These are phyloP conservation scores for Chlorops oryzae DNA, from an alignment of 1,140 invertebrate species.

Conservation along the genomic window DNA sequence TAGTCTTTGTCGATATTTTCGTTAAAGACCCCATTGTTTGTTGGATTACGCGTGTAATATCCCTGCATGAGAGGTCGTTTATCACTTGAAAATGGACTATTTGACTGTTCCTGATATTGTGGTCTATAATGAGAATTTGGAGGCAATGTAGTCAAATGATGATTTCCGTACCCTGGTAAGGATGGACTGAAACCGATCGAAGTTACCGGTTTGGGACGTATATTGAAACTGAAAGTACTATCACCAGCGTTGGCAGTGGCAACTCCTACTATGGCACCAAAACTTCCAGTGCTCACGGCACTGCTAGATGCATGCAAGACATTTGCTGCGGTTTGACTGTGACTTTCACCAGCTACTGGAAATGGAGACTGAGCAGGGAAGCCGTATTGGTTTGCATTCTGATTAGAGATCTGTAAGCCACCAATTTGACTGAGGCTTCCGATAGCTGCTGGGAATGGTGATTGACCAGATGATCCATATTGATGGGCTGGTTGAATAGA, in stretches of 20 bases:
- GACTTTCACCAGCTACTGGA: constrained; percentile 10
- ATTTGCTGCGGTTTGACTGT: constrained; percentile 12
- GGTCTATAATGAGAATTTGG: not conserved
- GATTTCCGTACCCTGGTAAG: not conserved
- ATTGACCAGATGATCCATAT: constrained; percentile 10
- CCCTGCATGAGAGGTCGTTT: not conserved
- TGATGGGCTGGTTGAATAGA: not conserved
- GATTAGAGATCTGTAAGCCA: not conserved
- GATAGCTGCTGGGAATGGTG: constrained; percentile 11
- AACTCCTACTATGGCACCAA: constrained; percentile 34
- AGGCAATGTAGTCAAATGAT: not conserved
- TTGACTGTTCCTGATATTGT: not conserved
- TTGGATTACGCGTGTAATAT: constrained; percentile 4
- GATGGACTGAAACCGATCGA: not conserved
- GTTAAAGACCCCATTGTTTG: no score
- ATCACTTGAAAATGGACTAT: constrained; percentile 13
- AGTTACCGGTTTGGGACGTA: constrained; percentile 30
- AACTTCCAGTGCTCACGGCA: constrained; percentile 28
- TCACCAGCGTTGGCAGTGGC: constrained; percentile 39
- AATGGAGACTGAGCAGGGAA: constrained; percentile 11
- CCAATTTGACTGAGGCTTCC: constrained; percentile 12
- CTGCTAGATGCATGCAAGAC: constrained; percentile 34
- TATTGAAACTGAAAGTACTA: constrained; percentile 43
- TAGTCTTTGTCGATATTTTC: no score
- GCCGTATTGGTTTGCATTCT: no score